phyloP scores from a whole-genome alignment of 2,888 invertebrate species.

The Melanostoma mellinum region DNA sequence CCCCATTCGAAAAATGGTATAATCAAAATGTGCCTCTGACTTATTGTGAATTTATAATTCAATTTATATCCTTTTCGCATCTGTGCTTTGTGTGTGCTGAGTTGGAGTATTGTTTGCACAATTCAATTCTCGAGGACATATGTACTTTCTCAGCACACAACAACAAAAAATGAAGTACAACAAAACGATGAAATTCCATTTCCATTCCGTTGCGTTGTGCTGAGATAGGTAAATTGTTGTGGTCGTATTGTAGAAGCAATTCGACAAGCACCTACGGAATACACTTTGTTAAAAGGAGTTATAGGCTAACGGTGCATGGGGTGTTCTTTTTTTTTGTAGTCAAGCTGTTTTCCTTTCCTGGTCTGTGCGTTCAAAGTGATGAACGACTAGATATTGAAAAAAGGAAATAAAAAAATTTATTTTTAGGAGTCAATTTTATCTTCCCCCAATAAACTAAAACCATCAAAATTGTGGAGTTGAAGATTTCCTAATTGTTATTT shows the following conservation, averaged over 20 bases:
- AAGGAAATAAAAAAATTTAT: neutral
- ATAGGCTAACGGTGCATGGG: neutral
- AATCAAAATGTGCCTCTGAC: conserved; percentile 73
- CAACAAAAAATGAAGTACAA: conserved; percentile 6
- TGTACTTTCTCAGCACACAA: conserved; percentile 2
- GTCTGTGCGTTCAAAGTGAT: conserved; percentile 50
- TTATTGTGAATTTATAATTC: conserved; percentile 73
- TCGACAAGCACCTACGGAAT: neutral
- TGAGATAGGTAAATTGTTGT: conserved; percentile 51
- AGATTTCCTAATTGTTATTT: no score
- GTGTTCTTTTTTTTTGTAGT: conserved; percentile 31
- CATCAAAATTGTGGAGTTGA: no score
- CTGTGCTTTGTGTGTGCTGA: conserved; percentile 58
- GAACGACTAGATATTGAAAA: conserved; percentile 49
- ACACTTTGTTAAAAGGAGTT: no score
- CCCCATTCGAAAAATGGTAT: conserved; percentile 68
- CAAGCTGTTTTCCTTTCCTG: conserved; percentile 27
- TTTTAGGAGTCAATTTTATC: no score
- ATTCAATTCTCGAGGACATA: conserved; percentile 40
- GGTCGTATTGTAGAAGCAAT: conserved; percentile 35
- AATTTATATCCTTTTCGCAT: conserved; percentile 72
- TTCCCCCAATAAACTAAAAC: no score
- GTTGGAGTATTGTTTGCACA: conserved; percentile 38
- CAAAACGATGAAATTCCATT: conserved; percentile 42
- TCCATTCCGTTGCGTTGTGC: conserved; percentile 43